Conservation (phyloP, 2,888 invertebrate genomes). For the Eurois occulta region DNA sequence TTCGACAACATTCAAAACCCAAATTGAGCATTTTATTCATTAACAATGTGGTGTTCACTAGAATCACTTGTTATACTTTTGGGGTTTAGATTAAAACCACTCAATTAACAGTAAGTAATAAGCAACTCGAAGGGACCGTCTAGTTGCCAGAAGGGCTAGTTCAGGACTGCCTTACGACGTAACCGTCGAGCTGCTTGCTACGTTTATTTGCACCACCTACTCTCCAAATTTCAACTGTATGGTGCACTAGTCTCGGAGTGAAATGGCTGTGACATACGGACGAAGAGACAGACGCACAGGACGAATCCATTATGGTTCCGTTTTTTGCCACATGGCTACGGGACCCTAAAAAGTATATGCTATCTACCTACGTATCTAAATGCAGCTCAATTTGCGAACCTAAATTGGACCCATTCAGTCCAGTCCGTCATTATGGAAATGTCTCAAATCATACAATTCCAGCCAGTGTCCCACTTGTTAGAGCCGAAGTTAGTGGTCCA, state of each 20-base stretch:
- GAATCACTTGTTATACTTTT: too few relatives aligned
- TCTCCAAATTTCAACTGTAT: background rate
- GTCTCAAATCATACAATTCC: conserved; percentile 48
- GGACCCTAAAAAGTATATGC: background rate
- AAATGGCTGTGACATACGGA: background rate
- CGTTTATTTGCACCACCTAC: too few relatives aligned
- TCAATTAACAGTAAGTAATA: too few relatives aligned
- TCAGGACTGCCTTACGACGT: too few relatives aligned
- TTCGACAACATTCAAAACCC: background rate
- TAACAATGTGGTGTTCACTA: too few relatives aligned
- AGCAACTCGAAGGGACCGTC: too few relatives aligned
- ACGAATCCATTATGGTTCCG: background rate
- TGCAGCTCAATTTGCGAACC: conserved; percentile 20
- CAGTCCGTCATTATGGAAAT: conserved; percentile 38
- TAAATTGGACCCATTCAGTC: conserved; percentile 39
- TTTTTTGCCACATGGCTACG: background rate
- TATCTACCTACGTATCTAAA: background rate
- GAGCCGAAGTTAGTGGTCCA: conserved; percentile 52
- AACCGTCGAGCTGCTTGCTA: too few relatives aligned
- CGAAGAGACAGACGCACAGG: background rate
- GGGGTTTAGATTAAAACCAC: too few relatives aligned
- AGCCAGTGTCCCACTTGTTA: conserved; percentile 50
- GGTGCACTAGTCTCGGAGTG: background rate
- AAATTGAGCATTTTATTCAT: too few relatives aligned
- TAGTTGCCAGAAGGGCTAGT: too few relatives aligned